Evolutionary conservation across 2,113 vertebrate genomes (phyloP), one percentile per base, ranked within the genome.

Genomic region (Neomonachus schauinslandi): DNA sequence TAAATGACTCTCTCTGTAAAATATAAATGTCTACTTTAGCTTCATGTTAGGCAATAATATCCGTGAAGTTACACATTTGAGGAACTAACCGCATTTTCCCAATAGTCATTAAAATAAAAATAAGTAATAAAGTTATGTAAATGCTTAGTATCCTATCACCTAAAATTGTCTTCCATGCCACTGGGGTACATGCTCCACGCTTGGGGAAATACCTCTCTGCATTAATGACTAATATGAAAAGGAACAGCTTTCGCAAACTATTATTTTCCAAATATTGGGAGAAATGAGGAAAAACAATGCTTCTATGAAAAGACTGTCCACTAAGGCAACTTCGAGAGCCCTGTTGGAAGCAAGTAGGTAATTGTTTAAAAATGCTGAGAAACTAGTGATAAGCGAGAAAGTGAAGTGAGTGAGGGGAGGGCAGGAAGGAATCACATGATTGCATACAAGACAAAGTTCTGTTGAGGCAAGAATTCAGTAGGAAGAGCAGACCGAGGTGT

Each of bases 51-150:
- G 95, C 53, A 81, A 46, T 79, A 93, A 86, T 61, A 89, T 61
- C 36, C 67, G 42, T 39, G 74, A 96, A 95, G 96, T 94, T 81
- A 85, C 71, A 96, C 57, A 79, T 93, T 36, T 82, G 92, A 96
- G 77, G 71, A 89, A 74, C 86, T 93, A 95, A 95, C 92, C 95
- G 79, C 72, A 91, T 77, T 82, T 91, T 67, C 46, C 39, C 89
- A 86, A 67, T 82, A 86, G 16, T 33, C 90, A 93, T 92, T 95
- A 96, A 96, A 96, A 94, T 95, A 96, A 96, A 97, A 95, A 53
- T 76, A 95, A 94, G 89, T 89, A 82, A 65, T 91, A 72, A 28
- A 53, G 76, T 96, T 59, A 84, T 72, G 57, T 39, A 92, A 96
- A 94, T 93, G 53, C 24, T 82, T 79, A 26, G 18, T 39, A 53